Conservation (phyloP, 2,888 invertebrate species). For the Chouioia cunea region DNA sequence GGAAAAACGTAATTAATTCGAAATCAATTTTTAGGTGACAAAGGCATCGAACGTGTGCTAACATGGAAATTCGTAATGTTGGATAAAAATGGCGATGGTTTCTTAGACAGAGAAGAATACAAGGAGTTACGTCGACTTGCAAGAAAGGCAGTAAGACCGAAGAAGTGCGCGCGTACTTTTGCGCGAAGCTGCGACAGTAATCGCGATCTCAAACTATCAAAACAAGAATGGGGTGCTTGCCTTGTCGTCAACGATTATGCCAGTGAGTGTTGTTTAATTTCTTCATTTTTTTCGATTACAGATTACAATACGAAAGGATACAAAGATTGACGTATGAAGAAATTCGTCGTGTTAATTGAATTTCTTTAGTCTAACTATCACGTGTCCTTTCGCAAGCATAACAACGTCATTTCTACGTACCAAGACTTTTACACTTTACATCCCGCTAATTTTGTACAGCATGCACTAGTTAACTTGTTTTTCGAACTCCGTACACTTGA, state of each 20-base stretch:
- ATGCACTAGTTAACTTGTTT: too few relatives aligned
- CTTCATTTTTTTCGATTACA: not conserved
- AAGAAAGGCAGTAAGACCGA: constrained; percentile 90
- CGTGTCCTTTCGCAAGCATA: too few relatives aligned
- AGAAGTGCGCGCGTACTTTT: constrained; percentile 90
- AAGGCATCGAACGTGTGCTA: constrained; percentile 72
- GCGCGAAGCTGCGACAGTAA: constrained; percentile 89
- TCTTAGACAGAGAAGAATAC: constrained; percentile 86
- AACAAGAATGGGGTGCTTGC: constrained; percentile 89
- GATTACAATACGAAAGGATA: too few relatives aligned
- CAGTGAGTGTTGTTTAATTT: constrained; percentile 75
- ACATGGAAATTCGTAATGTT: constrained; percentile 92
- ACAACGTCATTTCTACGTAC: too few relatives aligned
- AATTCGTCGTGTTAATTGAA: too few relatives aligned
- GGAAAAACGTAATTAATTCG: too few relatives aligned
- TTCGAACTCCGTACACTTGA: too few relatives aligned
- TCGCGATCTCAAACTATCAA: constrained; percentile 82
- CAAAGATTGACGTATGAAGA: too few relatives aligned
- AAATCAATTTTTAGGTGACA: constrained; percentile 56
- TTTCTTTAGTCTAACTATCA: too few relatives aligned
- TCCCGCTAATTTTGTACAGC: too few relatives aligned
- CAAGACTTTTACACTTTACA: too few relatives aligned
- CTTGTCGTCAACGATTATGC: constrained; percentile 82
- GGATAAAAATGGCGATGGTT: constrained; percentile 83
- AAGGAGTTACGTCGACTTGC: constrained; percentile 84